Evolutionary conservation across 2,113 vertebrate species (phyloP).

Genomic region (Istiophorus platypterus): DNA sequence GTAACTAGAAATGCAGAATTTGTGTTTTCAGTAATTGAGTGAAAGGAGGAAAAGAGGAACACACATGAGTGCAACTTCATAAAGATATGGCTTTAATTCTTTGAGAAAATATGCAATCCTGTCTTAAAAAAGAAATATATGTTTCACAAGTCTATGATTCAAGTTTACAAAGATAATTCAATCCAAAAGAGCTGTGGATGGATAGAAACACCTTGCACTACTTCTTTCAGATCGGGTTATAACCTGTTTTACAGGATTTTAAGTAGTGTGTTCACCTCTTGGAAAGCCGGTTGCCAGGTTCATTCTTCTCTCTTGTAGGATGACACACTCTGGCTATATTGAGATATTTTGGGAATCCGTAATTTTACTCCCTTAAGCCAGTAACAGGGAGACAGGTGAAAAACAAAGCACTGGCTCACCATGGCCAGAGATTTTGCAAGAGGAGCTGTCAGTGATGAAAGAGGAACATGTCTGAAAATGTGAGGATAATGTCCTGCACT

Average conservation of each 20-base stretch:
- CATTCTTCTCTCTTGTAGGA: neutral
- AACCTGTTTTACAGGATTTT: neutral
- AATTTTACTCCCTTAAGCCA: slow-evolving; percentile 49
- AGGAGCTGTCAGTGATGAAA: slow-evolving; percentile 12
- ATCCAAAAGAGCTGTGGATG: no score
- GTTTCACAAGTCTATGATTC: no score
- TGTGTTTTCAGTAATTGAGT: no score
- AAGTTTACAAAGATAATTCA: no score
- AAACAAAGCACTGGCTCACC: slow-evolving; percentile 22
- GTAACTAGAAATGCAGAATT: no score
- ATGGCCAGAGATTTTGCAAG: slow-evolving; percentile 15
- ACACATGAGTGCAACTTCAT: neutral
- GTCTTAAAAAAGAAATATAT: no score
- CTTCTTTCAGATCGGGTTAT: no score
- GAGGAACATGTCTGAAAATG: slow-evolving; percentile 24
- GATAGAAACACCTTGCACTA: no score
- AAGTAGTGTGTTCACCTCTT: neutral
- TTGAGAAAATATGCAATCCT: no score
- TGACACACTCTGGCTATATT: neutral
- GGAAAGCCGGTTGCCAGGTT: neutral
- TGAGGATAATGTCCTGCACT: slow-evolving; percentile 19
- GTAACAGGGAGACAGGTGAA: slow-evolving; percentile 33
- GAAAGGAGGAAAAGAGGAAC: no score
- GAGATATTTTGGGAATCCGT: slow-evolving; percentile 69
- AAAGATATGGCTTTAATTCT: neutral